These are phyloP conservation scores for Halyomorpha halys DNA, from an alignment of 1,140 invertebrate species.

Conservation along the genomic window DNA sequence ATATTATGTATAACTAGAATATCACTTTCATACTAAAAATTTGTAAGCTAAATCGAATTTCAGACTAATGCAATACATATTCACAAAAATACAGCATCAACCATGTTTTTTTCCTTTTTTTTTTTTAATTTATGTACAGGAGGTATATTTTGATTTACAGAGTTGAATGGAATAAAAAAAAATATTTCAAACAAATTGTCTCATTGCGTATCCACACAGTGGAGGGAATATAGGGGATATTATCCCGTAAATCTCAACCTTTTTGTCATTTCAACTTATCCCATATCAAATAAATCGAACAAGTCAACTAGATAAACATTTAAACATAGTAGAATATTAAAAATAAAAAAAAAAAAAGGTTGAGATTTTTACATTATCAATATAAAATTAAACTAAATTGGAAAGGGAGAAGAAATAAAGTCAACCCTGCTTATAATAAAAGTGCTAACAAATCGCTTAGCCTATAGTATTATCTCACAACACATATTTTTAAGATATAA, in stretches of 20 bases:
- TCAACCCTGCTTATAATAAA: constrained; percentile 12
- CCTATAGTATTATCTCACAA: constrained; percentile 16
- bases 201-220: constrained; percentile 20
- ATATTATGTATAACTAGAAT: constrained; percentile 10
- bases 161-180: constrained; percentile 9
- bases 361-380: not conserved
- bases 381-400: constrained; percentile 8
- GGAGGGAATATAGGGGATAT: constrained; percentile 19
- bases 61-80: constrained; percentile 13
- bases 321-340: not conserved
- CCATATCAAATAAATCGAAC: constrained; percentile 7
- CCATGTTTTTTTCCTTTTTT: constrained; percentile 7
- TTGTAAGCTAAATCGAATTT: constrained; percentile 15
- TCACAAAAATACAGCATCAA: constrained; percentile 22
- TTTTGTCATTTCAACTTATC: not conserved
- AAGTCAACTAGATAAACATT: not conserved
- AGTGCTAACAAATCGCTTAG: constrained; percentile 16
- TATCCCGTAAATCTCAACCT: constrained; percentile 15
- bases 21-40: constrained; percentile 12
- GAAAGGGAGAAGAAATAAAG: not conserved
- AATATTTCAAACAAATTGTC: not conserved
- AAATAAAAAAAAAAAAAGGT: not conserved
- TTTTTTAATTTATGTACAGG: constrained; percentile 7
- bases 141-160: constrained; percentile 13
- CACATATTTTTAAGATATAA: constrained; percentile 18